These are phyloP conservation scores for Pardosa pseudoannulata DNA, from an alignment of 2,888 invertebrate species.

Conservation along the genomic window DNA sequence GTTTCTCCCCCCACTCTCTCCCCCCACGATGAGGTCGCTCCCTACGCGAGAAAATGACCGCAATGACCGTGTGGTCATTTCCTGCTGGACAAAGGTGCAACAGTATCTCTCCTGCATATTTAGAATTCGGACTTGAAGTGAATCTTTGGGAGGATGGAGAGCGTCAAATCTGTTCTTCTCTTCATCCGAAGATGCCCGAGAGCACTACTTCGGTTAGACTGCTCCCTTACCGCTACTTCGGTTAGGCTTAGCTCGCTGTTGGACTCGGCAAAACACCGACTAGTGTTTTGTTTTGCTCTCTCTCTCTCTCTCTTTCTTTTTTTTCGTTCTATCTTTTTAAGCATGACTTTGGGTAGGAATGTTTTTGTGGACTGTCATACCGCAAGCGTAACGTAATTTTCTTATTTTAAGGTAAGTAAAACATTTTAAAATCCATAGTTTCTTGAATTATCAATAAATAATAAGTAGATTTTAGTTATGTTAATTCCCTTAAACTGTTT, in stretches of 20 bases:
- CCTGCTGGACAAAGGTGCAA: constrained; percentile 63
- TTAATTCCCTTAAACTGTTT: no score
- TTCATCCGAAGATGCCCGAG: background rate
- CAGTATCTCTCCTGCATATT: constrained; percentile 50
- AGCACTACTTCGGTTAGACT: background rate
- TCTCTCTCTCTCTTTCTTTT: background rate
- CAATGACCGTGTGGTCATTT: constrained; percentile 71
- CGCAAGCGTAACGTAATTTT: no score
- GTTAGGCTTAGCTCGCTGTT: constrained; percentile 6
- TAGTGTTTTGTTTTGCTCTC: background rate
- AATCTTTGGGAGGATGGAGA: constrained; percentile 44
- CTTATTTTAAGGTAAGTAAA: no score
- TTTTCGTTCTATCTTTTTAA: background rate
- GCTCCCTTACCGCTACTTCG: background rate
- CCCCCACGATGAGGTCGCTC: constrained; percentile 18
- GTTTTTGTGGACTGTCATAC: no score
- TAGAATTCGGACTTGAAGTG: constrained; percentile 34
- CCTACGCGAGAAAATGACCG: constrained; percentile 59
- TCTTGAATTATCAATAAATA: no score
- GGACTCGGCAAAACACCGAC: background rate
- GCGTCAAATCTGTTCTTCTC: background rate
- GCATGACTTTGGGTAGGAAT: no score
- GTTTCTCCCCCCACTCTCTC: background rate
- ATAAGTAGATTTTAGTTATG: no score
- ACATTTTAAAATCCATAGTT: no score